A percentile compares a stretch with the other conserved stretches of the same genome.
Conservation (phyloP, 2,888 invertebrate genomes). For the Graphium colonna region DNA sequence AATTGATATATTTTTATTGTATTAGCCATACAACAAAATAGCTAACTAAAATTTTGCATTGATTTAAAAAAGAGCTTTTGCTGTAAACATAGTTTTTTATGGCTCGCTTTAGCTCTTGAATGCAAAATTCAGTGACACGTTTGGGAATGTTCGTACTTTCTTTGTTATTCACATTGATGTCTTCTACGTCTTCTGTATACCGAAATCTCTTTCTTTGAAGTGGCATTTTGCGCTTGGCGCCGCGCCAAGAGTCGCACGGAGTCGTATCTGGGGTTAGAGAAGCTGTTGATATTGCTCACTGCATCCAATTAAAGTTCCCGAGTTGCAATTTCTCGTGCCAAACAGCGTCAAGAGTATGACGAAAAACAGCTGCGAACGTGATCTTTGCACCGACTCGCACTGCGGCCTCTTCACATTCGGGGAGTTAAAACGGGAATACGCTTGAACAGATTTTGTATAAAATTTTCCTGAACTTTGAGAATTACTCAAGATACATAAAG, state of each 20-base stretch:
- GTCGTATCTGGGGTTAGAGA: conserved; percentile 22
- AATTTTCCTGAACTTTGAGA: no score
- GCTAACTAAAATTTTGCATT: no score
- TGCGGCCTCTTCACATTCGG: no score
- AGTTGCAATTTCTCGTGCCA: conserved; percentile 23
- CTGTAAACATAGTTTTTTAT: conserved; percentile 15
- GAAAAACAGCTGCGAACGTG: conserved; percentile 16
- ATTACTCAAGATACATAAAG: no score
- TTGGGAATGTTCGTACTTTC: conserved; percentile 16
- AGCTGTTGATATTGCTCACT: conserved; percentile 24
- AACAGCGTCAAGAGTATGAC: conserved; percentile 14
- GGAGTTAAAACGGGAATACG: background rate
- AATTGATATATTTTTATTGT: background rate
- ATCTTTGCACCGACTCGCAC: background rate
- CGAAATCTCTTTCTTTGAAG: conserved; percentile 22
- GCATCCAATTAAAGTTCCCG: conserved; percentile 23
- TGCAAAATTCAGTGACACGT: conserved; percentile 19
- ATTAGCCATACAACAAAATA: background rate
- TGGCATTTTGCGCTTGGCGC: conserved; percentile 22
- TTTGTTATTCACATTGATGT: conserved; percentile 24
- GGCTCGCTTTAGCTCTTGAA: conserved; percentile 13
- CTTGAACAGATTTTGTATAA: no score
- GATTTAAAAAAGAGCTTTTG: background rate
- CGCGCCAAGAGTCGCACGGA: conserved; percentile 21
- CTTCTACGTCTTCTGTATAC: conserved; percentile 17